These are phyloP conservation scores for Misgurnus anguillicaudatus DNA, from an alignment of 2,113 vertebrate genomes.

Conservation along the genomic window DNA sequence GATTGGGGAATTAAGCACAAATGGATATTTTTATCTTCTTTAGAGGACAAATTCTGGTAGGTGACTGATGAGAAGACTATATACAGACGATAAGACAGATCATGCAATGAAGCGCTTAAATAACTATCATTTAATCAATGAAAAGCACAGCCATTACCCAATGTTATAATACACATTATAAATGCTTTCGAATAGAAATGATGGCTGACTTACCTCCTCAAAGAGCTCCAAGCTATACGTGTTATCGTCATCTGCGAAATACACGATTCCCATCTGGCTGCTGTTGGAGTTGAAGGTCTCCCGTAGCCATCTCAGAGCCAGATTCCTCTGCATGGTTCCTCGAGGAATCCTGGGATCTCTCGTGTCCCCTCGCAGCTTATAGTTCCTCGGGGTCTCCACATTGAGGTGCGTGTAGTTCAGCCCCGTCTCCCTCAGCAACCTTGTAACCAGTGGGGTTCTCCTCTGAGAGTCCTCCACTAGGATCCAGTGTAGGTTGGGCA, in stretches of 20 bases:
- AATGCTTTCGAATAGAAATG: background rate
- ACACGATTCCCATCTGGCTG: constrained; percentile 91
- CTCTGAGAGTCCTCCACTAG: constrained; percentile 95
- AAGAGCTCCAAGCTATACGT: constrained; percentile 99
- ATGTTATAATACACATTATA: constrained; percentile 4
- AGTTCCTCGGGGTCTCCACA: constrained; percentile 96
- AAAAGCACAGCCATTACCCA: background rate
- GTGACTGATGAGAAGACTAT: background rate
- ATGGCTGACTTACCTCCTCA: constrained; percentile 82
- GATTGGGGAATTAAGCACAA: background rate
- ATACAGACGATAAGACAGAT: background rate
- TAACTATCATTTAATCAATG: constrained; percentile 11
- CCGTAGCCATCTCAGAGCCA: constrained; percentile 92
- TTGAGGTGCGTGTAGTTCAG: constrained; percentile 99
- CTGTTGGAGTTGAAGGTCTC: constrained; percentile 91
- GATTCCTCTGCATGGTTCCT: constrained; percentile 97
- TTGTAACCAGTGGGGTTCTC: constrained; percentile 85
- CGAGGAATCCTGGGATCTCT: constrained; percentile 92
- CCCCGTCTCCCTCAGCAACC: constrained; percentile 88
- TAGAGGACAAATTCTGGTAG: background rate
- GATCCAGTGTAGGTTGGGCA: constrained; percentile 98
- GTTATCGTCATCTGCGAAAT: constrained; percentile 97
- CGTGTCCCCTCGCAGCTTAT: constrained; percentile 91
- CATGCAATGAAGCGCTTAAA: background rate
- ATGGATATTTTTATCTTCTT: background rate